phyloP scores from a whole-genome alignment of 2,888 invertebrate genomes.

The Ichneumoninae sp. region DNA sequence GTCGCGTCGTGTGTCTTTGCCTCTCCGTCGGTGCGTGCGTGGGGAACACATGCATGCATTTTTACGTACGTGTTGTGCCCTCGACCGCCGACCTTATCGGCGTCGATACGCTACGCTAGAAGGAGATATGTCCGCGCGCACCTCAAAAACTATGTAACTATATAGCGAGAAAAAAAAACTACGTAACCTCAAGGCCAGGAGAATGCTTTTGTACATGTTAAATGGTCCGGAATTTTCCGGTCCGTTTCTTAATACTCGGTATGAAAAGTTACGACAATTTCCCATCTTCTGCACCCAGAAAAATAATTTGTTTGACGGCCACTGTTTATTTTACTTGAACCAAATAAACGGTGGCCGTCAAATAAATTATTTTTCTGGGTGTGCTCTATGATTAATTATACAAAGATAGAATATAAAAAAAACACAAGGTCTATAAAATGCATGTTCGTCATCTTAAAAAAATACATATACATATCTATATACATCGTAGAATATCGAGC shows the following conservation, averaged over 20 bases:
- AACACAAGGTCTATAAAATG: neutral
- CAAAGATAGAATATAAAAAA: no score
- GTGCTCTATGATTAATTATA: no score
- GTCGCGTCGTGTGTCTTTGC: slow-evolving; percentile 27
- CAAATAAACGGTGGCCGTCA: no score
- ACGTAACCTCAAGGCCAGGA: neutral
- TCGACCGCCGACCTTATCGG: slow-evolving; percentile 47
- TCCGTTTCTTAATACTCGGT: no score
- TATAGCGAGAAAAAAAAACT: slow-evolving; percentile 13
- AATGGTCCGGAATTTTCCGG: no score
- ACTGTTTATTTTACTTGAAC: no score
- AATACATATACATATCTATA: neutral
- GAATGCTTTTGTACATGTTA: neutral
- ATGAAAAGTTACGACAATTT: neutral
- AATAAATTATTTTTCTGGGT: no score
- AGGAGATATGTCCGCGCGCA: slow-evolving; percentile 22
- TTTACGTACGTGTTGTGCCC: slow-evolving; percentile 25
- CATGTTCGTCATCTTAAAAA: neutral
- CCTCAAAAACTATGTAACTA: neutral
- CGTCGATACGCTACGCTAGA: slow-evolving; percentile 26
- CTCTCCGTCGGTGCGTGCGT: slow-evolving; percentile 27
- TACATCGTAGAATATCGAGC: neutral
- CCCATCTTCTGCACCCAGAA: neutral
- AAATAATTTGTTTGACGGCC: no score
- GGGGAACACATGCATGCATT: slow-evolving; percentile 32